Evolutionary conservation across 2,113 vertebrate genomes (phyloP), one percentile per base, ranked within the genome.

Genomic region (Phalacrocorax carbo): DNA sequence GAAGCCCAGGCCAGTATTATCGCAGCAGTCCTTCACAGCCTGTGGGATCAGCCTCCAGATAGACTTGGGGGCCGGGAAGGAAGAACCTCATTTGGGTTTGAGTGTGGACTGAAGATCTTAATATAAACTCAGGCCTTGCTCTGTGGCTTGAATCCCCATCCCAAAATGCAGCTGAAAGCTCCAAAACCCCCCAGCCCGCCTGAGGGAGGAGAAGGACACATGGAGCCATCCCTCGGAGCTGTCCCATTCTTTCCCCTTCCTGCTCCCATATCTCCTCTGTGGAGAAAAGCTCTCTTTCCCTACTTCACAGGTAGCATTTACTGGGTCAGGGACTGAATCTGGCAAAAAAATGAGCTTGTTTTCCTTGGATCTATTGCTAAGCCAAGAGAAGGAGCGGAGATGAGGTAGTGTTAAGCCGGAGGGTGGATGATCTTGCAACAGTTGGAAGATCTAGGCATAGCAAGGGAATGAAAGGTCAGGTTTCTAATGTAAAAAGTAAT

Each of bases 1-100:
- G 82, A 94, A 92, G 32, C 61, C 81, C 23, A 76, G 86, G 78
- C 84, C 13, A 7, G 79, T 89, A 95, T 79, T 95, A 93, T 71
- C 1, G 0, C 73, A 90, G 61, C 81, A 68, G 84, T 23, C 13
- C 48, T 82, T 26, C 22, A 16, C 32, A 81, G 64, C 62, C 73
- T 64, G 20, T 65, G 71, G 79, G 77, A 86, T 87, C 64, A 83
- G 36, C 52, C 34, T 94, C 54, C 46, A 55, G 78, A 65, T 12
- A 71, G 64, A 62, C 32, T 65, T 34, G 42, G 57, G 54, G 44
- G 12, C 22, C 4, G 7, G 3, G 10, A 72, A 77, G 27, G 51
- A 82, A 54, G 57, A 88, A 55, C 70, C 32, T 79, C 20, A 2
- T 70, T 69, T 79, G 40, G 34, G 52, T 55, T 66, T 0, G 0